These are phyloP conservation scores for Sinohyriopsis cumingii DNA, from an alignment of 2,888 invertebrate genomes.

Conservation along the genomic window DNA sequence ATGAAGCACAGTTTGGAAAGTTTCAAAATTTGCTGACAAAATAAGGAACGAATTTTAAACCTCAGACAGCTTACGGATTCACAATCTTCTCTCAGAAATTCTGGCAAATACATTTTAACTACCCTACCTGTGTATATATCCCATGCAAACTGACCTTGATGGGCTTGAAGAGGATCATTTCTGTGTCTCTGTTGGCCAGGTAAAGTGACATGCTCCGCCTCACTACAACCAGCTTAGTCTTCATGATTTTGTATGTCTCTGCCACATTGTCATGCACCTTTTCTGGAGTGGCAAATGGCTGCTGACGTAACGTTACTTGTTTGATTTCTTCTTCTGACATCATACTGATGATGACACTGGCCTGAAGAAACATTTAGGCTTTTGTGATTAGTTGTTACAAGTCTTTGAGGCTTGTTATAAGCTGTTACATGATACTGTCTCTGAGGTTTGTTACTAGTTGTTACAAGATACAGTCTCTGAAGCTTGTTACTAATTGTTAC, in stretches of 20 bases:
- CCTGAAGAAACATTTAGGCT: conserved; percentile 50
- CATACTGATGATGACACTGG: conserved; percentile 68
- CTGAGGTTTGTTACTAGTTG: no score
- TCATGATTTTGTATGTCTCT: conserved; percentile 85
- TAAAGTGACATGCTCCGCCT: conserved; percentile 95
- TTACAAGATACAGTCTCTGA: no score
- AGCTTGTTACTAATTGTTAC: no score
- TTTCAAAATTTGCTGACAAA: neutral
- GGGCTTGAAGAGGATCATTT: conserved; percentile 95
- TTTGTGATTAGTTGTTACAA: neutral
- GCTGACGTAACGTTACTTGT: conserved; percentile 72
- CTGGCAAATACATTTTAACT: no score
- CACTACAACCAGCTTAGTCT: conserved; percentile 84
- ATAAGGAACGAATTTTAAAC: neutral
- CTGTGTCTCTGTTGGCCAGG: conserved; percentile 95
- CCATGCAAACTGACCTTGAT: conserved; percentile 80
- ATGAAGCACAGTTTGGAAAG: neutral
- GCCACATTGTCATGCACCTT: conserved; percentile 82
- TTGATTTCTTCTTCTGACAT: conserved; percentile 61
- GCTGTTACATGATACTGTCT: no score
- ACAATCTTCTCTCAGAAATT: no score
- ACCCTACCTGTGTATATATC: no score
- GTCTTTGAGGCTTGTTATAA: no score
- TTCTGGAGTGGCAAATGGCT: conserved; percentile 82
- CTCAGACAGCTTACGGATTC: no score